Percentiles rank a stretch among this genome's conserved stretches.
phyloP scores from a whole-genome alignment of 2,113 vertebrate species.

The Pelodiscus sinensis region DNA sequence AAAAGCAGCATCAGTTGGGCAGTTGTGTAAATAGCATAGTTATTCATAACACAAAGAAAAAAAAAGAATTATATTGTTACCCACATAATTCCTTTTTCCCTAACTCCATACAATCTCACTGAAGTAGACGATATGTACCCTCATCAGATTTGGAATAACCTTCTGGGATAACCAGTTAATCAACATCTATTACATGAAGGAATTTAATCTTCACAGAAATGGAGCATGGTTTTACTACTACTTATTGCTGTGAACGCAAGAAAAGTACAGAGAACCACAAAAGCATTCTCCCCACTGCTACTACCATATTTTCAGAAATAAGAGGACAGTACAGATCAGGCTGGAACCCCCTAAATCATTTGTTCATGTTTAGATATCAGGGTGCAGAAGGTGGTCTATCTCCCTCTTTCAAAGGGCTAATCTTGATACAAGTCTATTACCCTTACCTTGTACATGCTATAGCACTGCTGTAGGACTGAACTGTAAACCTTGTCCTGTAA shows the following conservation, averaged over 20 bases:
- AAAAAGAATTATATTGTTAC: neutral
- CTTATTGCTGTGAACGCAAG: neutral
- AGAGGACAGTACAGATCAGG: neutral
- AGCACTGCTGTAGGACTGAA: conserved; percentile 94
- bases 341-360: neutral
- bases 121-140: neutral
- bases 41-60: neutral
- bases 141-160: neutral
- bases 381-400: neutral
- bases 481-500: conserved; percentile 96
- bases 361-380: neutral
- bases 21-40: neutral
- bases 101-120: neutral
- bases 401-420: neutral
- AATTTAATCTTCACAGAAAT: neutral
- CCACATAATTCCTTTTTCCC: neutral
- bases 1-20: neutral
- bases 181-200: neutral
- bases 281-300: neutral
- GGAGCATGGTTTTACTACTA: neutral
- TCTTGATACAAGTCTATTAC: neutral
- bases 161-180: neutral
- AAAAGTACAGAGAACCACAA: neutral
- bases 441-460: conserved; percentile 98
- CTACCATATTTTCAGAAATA: neutral